phyloP scores from a whole-genome alignment of 2,113 vertebrate species.

The Dicerorhinus sumatrensis region DNA sequence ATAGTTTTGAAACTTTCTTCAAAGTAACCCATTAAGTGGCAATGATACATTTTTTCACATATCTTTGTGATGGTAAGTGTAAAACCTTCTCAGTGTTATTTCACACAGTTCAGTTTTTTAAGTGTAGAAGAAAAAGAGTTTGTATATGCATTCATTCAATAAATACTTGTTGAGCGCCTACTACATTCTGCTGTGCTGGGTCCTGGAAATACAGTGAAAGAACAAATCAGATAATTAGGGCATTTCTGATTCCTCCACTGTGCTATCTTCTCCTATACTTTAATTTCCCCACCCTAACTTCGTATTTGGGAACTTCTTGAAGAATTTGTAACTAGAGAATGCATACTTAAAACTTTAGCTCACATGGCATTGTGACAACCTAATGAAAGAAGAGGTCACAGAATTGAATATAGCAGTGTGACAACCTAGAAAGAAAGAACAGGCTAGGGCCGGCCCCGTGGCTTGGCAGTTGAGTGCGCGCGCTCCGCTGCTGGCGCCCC shows the following conservation, averaged over 20 bases:
- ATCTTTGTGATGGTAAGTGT: neutral
- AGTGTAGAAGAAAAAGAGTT: neutral
- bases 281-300: constrained; percentile 1
- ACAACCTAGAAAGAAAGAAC: constrained; percentile 51
- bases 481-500: too few species aligned
- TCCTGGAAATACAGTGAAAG: constrained; percentile 3
- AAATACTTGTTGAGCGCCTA: neutral
- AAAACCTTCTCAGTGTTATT: constrained; percentile 39
- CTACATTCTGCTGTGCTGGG: neutral
- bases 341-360: constrained; percentile 25
- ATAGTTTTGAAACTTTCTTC: constrained; percentile 57
- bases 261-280: neutral
- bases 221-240: neutral
- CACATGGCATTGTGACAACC: neutral
- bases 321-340: constrained; percentile 46
- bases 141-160: neutral
- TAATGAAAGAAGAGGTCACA: neutral
- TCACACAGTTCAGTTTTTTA: constrained; percentile 51
- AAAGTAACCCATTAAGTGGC: neutral
- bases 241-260: neutral
- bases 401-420: neutral
- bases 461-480: too few species aligned
- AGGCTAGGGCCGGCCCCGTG: neutral
- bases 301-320: constrained; percentile 55
- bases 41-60: constrained; percentile 50